Conservation (phyloP, 30 jellyfish, hydroid and myxozoan species). For the Nemopilema nomurai region DNA sequence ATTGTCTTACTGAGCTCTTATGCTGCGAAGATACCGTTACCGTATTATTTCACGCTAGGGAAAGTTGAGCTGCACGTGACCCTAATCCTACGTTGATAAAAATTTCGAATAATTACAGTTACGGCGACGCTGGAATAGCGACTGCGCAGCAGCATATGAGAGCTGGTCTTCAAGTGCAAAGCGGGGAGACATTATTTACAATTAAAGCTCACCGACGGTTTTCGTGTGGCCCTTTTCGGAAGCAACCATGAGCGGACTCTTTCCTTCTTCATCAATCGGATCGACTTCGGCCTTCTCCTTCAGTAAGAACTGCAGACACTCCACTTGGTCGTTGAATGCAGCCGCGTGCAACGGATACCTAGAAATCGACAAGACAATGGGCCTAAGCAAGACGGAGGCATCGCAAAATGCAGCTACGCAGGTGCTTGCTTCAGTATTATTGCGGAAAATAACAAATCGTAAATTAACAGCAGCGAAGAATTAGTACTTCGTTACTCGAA, state of each 20-base stretch:
- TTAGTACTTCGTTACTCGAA: too few species aligned
- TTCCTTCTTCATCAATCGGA: slow-evolving; percentile 56
- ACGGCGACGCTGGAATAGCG: neutral
- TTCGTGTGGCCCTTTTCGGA: slow-evolving; percentile 74
- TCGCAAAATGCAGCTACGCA: too few species aligned
- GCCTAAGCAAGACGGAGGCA: neutral
- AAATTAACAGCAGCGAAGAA: too few species aligned
- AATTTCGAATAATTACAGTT: too few species aligned
- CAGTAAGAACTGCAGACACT: slow-evolving; percentile 64
- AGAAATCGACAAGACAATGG: neutral
- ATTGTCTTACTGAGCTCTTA: too few species aligned
- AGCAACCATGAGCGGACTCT: slow-evolving; percentile 81
- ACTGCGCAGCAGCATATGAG: neutral
- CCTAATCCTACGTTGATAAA: too few species aligned
- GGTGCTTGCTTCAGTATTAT: too few species aligned
- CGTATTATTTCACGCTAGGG: too few species aligned
- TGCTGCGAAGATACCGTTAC: too few species aligned
- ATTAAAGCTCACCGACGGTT: slow-evolving; percentile 62
- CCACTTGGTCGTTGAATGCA: slow-evolving; percentile 80
- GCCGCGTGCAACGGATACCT: slow-evolving; percentile 93
- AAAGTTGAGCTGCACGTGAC: too few species aligned
- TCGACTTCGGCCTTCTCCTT: slow-evolving; percentile 56
- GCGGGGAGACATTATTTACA: neutral
- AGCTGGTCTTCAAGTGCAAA: neutral
- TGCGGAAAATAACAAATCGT: too few species aligned